Conservation (phyloP, 2,113 vertebrate species). For the Passer montanus region DNA sequence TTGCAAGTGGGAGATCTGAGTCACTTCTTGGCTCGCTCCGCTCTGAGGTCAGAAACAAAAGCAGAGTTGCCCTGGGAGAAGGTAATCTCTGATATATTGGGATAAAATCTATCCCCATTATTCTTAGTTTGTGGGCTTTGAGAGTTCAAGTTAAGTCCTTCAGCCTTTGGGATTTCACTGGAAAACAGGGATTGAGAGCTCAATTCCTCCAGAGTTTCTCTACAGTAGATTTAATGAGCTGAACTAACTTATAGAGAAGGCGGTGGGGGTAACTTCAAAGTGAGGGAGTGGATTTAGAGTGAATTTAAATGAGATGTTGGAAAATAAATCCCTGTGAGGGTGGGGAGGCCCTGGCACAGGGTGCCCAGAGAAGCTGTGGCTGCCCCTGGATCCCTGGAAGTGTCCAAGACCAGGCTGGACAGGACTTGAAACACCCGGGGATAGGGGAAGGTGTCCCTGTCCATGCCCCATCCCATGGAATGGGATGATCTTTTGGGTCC, state of each 20-base stretch:
- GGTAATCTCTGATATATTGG: background rate
- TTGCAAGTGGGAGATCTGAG: background rate
- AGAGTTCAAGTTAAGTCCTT: background rate
- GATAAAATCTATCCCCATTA: background rate
- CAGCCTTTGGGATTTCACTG: background rate
- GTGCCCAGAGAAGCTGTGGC: background rate
- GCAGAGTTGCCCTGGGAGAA: background rate
- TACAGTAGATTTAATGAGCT: background rate
- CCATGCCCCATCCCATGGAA: background rate
- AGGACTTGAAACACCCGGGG: rapidly evolving
- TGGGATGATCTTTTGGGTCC: rapidly evolving
- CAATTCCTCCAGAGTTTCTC: background rate
- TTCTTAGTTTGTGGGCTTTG: background rate
- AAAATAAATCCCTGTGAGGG: too few relatives aligned
- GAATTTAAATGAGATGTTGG: background rate
- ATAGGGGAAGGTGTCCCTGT: rapidly evolving
- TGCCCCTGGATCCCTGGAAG: background rate
- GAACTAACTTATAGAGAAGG: background rate
- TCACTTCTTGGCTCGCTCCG: background rate
- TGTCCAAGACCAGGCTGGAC: rapidly evolving
- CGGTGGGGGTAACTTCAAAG: background rate
- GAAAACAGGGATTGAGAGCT: background rate
- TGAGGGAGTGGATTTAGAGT: background rate
- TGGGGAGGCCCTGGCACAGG: rapidly evolving
- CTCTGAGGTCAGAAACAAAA: conserved; percentile 13